A percentile compares a stretch with the other conserved stretches of the same genome.
Conservation (phyloP, 2,113 vertebrate species). For the Alouatta palliata region DNA sequence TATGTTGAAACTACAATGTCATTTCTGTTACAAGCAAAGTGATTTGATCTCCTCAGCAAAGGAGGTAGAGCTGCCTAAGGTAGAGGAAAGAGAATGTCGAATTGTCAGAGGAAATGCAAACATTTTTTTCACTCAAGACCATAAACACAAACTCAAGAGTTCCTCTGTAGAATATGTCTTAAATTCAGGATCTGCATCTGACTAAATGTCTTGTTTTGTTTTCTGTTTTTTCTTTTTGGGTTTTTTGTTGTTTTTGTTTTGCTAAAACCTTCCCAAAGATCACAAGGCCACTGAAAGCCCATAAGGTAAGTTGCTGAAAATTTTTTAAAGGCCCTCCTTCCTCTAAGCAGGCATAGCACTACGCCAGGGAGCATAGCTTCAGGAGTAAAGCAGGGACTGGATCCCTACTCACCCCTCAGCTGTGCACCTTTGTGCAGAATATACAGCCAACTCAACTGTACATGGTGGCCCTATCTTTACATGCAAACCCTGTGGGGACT, state of each 20-base stretch:
- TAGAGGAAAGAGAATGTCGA: background rate
- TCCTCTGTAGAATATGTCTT: background rate
- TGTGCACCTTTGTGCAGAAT: background rate
- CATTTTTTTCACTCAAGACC: background rate
- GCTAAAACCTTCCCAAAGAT: background rate
- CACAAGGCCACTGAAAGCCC: background rate
- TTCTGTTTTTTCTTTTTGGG: no score
- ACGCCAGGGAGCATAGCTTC: background rate
- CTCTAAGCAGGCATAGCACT: background rate
- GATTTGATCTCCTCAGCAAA: slow-evolving; percentile 2
- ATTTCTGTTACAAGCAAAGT: background rate
- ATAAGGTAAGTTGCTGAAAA: background rate
- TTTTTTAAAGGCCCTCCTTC: background rate
- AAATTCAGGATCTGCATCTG: background rate
- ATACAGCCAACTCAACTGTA: background rate
- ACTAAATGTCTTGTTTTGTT: background rate
- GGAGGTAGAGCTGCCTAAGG: background rate
- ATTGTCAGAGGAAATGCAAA: slow-evolving; percentile 21
- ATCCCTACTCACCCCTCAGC: background rate
- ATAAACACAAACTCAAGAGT: background rate
- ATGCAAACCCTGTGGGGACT: background rate
- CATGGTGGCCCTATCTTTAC: background rate
- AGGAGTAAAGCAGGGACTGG: background rate
- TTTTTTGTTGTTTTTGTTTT: background rate
- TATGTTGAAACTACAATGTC: background rate